These are phyloP conservation scores for Takifugu ocellatus DNA, from an alignment of 2,797 vertebrate genomes.

Conservation along the genomic window DNA sequence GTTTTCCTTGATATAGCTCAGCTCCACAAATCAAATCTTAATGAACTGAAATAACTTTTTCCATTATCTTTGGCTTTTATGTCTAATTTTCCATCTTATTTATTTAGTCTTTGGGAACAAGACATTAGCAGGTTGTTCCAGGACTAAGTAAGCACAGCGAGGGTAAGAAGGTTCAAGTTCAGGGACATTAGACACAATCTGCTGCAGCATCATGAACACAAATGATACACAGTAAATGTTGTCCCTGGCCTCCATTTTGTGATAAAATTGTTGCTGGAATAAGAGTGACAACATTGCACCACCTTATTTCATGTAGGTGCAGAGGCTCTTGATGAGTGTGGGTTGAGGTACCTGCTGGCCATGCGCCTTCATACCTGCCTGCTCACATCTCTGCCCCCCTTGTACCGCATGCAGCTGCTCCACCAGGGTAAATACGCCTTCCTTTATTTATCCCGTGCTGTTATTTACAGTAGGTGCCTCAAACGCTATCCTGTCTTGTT, in stretches of 20 bases:
- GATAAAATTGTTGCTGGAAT: neutral
- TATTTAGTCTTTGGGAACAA: constrained; percentile 75
- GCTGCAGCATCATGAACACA: constrained; percentile 36
- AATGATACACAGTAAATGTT: constrained; percentile 27
- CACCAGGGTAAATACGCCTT: constrained; percentile 86
- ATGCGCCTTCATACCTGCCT: constrained; percentile 97
- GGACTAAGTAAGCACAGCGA: constrained; percentile 58
- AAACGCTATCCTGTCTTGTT: neutral
- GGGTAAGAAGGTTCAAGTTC: constrained; percentile 64
- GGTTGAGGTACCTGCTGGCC: constrained; percentile 90
- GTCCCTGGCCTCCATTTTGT: constrained; percentile 10
- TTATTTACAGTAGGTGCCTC: neutral
- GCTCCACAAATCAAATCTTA: constrained; percentile 49
- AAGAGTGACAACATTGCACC: neutral
- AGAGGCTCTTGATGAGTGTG: constrained; percentile 96
- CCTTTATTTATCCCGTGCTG: neutral
- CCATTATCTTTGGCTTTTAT: constrained; percentile 47
- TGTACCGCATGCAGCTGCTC: constrained; percentile 95
- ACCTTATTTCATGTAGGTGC: constrained; percentile 73
- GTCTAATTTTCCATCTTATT: constrained; percentile 42
- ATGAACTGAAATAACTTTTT: constrained; percentile 26
- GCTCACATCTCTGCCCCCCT: constrained; percentile 92
- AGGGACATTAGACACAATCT: constrained; percentile 53
- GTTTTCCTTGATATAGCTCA: constrained; percentile 44
- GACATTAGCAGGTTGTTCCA: constrained; percentile 73